Conservation (phyloP, 2,797 vertebrate species). For the Melanotaenia pygmaea region DNA sequence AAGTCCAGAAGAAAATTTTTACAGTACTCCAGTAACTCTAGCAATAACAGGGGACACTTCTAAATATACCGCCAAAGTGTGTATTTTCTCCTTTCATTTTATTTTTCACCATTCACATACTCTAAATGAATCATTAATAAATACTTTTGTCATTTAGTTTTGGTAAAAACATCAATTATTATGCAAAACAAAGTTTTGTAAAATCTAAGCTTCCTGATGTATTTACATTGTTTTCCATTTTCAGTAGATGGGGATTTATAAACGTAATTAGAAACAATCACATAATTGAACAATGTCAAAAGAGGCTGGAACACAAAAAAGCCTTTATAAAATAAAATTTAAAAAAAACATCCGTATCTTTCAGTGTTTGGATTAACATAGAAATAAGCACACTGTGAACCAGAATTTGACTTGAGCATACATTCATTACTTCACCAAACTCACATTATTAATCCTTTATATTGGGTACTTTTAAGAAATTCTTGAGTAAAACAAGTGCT, state of each 20-base stretch:
- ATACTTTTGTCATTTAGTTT: constrained; percentile 15
- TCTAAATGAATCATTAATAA: constrained; percentile 2
- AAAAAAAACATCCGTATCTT: constrained; percentile 12
- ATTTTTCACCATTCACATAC: constrained; percentile 1
- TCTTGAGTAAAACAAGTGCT: constrained; percentile 22
- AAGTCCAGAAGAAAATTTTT: background rate
- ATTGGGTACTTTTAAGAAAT: constrained; percentile 17
- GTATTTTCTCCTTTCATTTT: background rate
- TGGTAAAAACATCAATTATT: constrained; percentile 9
- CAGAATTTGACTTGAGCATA: background rate
- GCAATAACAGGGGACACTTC: background rate
- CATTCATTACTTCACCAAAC: constrained; percentile 14
- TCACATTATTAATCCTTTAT: constrained; percentile 23
- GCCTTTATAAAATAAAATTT: constrained; percentile 7
- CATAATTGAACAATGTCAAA: constrained; percentile 1
- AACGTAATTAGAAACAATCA: constrained; percentile 6
- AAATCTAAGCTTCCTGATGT: background rate
- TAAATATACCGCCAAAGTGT: background rate
- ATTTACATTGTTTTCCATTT: background rate
- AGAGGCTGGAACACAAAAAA: constrained; percentile 2
- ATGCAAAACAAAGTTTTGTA: constrained; percentile 1
- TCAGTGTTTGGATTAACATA: constrained; percentile 17
- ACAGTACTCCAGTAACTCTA: background rate
- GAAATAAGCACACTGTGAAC: background rate
- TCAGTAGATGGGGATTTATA: constrained; percentile 11